Conservation (phyloP, 1,140 invertebrate genomes). For the Ooceraea biroi region DNA sequence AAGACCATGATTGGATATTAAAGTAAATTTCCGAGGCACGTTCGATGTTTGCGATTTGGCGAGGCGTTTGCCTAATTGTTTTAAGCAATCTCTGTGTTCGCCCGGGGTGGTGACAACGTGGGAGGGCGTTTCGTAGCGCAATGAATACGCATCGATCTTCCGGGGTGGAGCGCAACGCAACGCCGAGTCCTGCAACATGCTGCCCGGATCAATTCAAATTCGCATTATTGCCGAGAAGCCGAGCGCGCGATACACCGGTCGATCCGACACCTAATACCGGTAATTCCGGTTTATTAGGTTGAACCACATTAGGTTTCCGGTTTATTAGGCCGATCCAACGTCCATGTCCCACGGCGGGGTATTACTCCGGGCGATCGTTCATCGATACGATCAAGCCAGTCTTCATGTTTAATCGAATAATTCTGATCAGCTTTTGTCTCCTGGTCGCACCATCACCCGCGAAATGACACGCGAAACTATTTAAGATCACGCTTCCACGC, state of each 20-base stretch:
- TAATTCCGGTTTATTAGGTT: constrained; percentile 80
- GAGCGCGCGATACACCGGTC: constrained; percentile 71
- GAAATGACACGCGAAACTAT: constrained; percentile 39
- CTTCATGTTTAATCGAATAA: constrained; percentile 70
- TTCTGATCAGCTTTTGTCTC: constrained; percentile 47
- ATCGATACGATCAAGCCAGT: constrained; percentile 58
- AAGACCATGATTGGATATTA: background rate
- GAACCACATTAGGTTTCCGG: constrained; percentile 78
- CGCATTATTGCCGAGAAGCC: constrained; percentile 76
- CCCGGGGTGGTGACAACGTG: constrained; percentile 27
- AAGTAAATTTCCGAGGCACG: constrained; percentile 8
- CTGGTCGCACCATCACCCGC: constrained; percentile 3
- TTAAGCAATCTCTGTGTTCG: constrained; percentile 46
- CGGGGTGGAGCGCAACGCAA: constrained; percentile 7
- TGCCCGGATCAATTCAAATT: constrained; percentile 75
- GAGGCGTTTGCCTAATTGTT: constrained; percentile 36
- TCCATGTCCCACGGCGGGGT: constrained; percentile 56
- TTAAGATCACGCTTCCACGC: background rate
- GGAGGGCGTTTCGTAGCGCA: constrained; percentile 28
- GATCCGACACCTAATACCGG: constrained; percentile 78
- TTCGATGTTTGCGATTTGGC: constrained; percentile 5
- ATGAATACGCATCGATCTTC: constrained; percentile 58
- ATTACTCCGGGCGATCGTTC: constrained; percentile 58
- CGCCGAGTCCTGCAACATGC: constrained; percentile 25
- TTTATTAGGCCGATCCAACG: constrained; percentile 74